Conservation (phyloP, 2,888 invertebrate genomes). For the Malacosoma neustria region DNA sequence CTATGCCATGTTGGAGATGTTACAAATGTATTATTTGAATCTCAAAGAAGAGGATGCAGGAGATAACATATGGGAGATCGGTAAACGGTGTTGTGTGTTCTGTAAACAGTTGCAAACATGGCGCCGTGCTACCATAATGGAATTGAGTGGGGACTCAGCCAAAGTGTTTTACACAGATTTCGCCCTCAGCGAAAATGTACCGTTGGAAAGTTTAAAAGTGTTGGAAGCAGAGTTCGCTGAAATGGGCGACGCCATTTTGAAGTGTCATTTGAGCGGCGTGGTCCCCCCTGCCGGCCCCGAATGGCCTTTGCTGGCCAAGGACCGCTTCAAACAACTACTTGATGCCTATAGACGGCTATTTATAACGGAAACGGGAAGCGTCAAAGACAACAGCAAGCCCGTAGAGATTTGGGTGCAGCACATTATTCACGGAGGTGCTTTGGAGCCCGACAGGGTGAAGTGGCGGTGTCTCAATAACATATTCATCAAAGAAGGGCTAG, state of each 20-base stretch:
- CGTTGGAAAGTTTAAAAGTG: constrained; percentile 53
- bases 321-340: constrained; percentile 73
- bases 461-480: constrained; percentile 79
- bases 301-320: constrained; percentile 78
- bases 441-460: constrained; percentile 77
- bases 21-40: constrained; percentile 69
- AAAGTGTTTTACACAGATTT: constrained; percentile 81
- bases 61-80: constrained; percentile 61
- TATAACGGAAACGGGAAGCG: constrained; percentile 70
- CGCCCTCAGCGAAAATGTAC: constrained; percentile 68
- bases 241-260: constrained; percentile 74
- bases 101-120: constrained; percentile 71
- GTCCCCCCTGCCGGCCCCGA: constrained; percentile 78
- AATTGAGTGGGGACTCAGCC: constrained; percentile 41
- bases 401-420: constrained; percentile 80
- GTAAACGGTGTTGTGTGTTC: constrained; percentile 60
- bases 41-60: constrained; percentile 22
- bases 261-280: constrained; percentile 81
- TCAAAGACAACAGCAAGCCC: constrained; percentile 64
- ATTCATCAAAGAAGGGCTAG: constrained; percentile 80
- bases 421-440: constrained; percentile 75
- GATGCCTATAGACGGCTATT: constrained; percentile 62
- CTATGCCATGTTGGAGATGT: constrained; percentile 56
- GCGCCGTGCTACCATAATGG: constrained; percentile 74
- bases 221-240: constrained; percentile 65